Evolutionary conservation across 2,113 vertebrate genomes (phyloP), one percentile per base, ranked within the genome.

Genomic region (Aplodontia rufa): DNA sequence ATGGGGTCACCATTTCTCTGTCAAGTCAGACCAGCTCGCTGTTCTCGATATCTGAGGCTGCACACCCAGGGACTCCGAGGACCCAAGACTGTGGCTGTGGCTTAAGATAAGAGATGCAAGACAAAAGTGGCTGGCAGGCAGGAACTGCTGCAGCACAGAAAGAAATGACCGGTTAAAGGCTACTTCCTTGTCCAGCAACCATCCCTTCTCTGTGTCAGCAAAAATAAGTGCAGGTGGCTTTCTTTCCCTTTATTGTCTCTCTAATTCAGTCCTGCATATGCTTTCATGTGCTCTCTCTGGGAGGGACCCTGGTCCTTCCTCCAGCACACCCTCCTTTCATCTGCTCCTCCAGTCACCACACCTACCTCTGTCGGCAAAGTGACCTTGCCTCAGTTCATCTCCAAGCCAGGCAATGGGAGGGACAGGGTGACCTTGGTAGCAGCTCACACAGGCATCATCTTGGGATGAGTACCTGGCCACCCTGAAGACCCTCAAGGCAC

Each of bases 291-390:
- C 35, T 49, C 12, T 51, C 72, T 78, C 26, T 28, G 13, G 78
- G 69, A 86, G 66, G 85, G 75, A 96, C 71, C 80, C 84, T 95
- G 71, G 58, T 85, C 85, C 47, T 72, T 81, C 42, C 3, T 78
- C 84, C 2, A 4, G 6, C 58, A 3, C 72, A 24, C 53, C 87
- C 69, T 87, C 53, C 92, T 94, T 94, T 90, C 80, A 78, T 88
- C 91, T 49, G 24, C 62, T 45, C 5, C 47, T 66, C 68, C 72
- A 32, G 4, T 53, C 8, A 11, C 76, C 96, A 93, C 92, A 84
- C 95, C 94, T 26, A 32, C 20, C 51, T 74, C 32, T 37, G 66
- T 80, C 0, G 5, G 28, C 87, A 24, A 8, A 62, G 47, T 19
- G 79, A 95, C 80, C 90, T 95, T 96, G 90, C 94, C 90, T 83